Base-by-base conservation (phyloP, 2,888 invertebrate genomes). In the Rhingia campestris region DNA sequence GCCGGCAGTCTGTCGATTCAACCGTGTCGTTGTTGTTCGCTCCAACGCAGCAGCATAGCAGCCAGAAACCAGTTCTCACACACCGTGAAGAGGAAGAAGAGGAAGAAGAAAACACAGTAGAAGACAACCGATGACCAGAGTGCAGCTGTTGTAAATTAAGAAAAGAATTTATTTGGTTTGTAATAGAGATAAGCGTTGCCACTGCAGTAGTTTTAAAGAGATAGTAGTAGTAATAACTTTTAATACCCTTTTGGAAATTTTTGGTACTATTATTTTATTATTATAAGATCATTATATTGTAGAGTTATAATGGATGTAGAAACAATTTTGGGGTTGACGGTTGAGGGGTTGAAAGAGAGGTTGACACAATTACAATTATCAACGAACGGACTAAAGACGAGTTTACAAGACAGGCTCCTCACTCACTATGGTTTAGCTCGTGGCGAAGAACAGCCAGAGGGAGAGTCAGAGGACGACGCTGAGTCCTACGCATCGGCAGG, bases 311-410 rank as follows among this genome's bases (percentile, higher is more conserved):
- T 49, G 49, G 37, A 63, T 4, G n/a, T 63, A 32, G 37, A 35
- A 22, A 12, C 7, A 12, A 35, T 63, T 45, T 32, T 37, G 14
- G 41, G 37, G 14, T 37, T 63, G 37, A 49, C 63, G 63, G 63
- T 49, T 32, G 63, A 63, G 14, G 63, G 63, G n/a, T 32, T 59
- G 4, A 59, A 35, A 30, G 59, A 59, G 9, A 30, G 32, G 32
- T n/a, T 59, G 41, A 49, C 63, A 3, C 63, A 49, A 49, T 49
- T 49, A 4, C n/a, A 49, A 10, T 14, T 63, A 49, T n/a, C 63
- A n/a, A 63, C 63, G 3, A 63, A 33, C 32, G 22, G 63, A 22
- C 49, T 14, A 22, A 63, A 63, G 22, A 14, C 30, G n/a, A 32
- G 4, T 9, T 6, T 58, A 41, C 58, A 37, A 10, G 35, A 58